Evolutionary conservation across 2,888 invertebrate species (phyloP).

Genomic region (Athripsodes cinereus): DNA sequence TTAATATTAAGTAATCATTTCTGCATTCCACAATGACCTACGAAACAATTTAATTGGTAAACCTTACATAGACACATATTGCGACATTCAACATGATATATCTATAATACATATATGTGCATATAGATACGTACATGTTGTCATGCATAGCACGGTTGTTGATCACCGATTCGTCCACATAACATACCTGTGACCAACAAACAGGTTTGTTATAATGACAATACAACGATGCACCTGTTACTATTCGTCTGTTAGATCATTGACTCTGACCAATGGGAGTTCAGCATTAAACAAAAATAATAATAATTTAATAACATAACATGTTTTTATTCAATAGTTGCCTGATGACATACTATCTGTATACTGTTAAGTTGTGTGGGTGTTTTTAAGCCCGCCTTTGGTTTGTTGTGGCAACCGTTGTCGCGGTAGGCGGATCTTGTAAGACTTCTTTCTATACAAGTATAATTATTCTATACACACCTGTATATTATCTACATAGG

Average conservation of each 20-base stretch:
- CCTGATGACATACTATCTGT: not conserved
- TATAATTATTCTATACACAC: too few relatives aligned
- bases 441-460: too few relatives aligned
- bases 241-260: not conserved
- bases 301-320: not conserved
- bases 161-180: too few relatives aligned
- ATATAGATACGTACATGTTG: too few relatives aligned
- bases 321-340: not conserved
- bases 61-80: too few relatives aligned
- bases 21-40: too few relatives aligned
- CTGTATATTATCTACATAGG: too few relatives aligned
- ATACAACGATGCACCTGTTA: not conserved
- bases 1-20: too few relatives aligned
- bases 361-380: not conserved
- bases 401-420: slow-evolving; percentile 1
- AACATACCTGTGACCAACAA: not conserved
- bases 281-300: not conserved
- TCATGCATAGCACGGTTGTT: too few relatives aligned
- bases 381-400: not conserved
- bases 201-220: not conserved
- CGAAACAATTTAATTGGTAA: too few relatives aligned
- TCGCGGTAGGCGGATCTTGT: not conserved
- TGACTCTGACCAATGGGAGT: not conserved
- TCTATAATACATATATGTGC: too few relatives aligned
- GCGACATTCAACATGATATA: too few relatives aligned